A percentile compares a stretch with the other conserved stretches of the same genome.
Conservation (phyloP, 2,888 invertebrate species). For the Altica lythri region DNA sequence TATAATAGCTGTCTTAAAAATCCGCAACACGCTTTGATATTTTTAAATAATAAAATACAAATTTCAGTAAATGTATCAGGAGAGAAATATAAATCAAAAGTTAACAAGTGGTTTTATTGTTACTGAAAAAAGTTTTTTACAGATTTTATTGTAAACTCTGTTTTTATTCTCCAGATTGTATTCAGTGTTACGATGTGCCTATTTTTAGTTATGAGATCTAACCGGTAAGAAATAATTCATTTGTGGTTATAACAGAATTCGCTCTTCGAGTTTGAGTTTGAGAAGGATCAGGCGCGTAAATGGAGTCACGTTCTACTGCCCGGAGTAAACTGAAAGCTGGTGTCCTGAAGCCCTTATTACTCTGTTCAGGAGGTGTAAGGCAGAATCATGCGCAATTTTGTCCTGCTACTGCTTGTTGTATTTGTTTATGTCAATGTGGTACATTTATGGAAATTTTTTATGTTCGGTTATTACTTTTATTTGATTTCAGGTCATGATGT, state of each 20-base stretch:
- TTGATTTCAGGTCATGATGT: too few relatives aligned
- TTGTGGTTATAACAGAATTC: too few relatives aligned
- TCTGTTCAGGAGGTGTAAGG: slow-evolving; percentile 42
- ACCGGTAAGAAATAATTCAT: too few relatives aligned
- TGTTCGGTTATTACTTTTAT: slow-evolving; percentile 6
- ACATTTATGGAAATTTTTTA: slow-evolving; percentile 21
- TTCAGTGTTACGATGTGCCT: too few relatives aligned
- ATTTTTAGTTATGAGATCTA: too few relatives aligned
- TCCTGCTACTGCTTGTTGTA: slow-evolving; percentile 36
- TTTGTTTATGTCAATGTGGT: slow-evolving; percentile 32
- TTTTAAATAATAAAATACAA: neutral
- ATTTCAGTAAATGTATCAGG: neutral
- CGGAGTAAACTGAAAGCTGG: slow-evolving; percentile 46
- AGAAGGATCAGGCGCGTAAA: slow-evolving; percentile 6
- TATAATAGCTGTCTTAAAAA: too few relatives aligned
- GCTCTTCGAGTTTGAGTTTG: too few relatives aligned
- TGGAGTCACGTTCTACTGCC: slow-evolving; percentile 29
- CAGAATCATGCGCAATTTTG: slow-evolving; percentile 44
- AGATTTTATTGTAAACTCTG: neutral
- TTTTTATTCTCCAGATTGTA: neutral
- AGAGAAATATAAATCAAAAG: slow-evolving; percentile 40
- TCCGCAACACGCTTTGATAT: too few relatives aligned
- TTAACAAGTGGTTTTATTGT: slow-evolving; percentile 45
- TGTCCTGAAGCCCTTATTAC: slow-evolving; percentile 47
- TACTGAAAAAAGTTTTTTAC: neutral